These are phyloP conservation scores for Pelochelys cantorii DNA, from an alignment of 2,797 vertebrate genomes.

Conservation along the genomic window DNA sequence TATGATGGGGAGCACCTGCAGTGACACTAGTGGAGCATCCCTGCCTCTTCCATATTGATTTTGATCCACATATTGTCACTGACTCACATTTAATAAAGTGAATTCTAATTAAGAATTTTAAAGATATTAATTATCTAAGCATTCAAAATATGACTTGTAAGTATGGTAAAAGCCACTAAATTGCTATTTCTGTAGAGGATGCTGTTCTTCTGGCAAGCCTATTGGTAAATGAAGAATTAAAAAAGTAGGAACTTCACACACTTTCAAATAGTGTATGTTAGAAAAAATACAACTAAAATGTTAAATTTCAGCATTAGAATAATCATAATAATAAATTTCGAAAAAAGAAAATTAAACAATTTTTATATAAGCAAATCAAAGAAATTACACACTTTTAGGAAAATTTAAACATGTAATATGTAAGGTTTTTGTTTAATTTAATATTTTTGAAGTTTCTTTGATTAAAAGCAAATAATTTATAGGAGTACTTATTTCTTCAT, in stretches of 20 bases:
- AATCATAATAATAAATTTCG: background rate
- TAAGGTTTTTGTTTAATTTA: background rate
- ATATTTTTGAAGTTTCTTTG: background rate
- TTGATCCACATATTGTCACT: background rate
- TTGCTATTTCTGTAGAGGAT: background rate
- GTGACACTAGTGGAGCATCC: background rate
- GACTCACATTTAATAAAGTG: background rate
- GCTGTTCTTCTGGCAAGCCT: background rate
- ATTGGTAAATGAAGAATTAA: background rate
- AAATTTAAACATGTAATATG: background rate
- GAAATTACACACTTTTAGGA: background rate
- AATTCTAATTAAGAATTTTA: background rate
- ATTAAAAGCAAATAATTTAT: background rate
- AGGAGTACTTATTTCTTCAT: constrained; percentile 6
- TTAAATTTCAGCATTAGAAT: background rate
- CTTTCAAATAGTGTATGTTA: background rate
- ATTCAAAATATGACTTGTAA: background rate
- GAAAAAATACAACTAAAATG: background rate
- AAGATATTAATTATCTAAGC: background rate
- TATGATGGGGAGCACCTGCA: background rate
- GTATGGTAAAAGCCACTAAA: background rate
- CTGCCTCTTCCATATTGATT: background rate
- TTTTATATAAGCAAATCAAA: background rate
- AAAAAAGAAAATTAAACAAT: background rate
- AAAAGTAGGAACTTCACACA: background rate